Base-by-base conservation (phyloP, 2,113 vertebrate species). In the Psilopsiagon aurifrons region DNA sequence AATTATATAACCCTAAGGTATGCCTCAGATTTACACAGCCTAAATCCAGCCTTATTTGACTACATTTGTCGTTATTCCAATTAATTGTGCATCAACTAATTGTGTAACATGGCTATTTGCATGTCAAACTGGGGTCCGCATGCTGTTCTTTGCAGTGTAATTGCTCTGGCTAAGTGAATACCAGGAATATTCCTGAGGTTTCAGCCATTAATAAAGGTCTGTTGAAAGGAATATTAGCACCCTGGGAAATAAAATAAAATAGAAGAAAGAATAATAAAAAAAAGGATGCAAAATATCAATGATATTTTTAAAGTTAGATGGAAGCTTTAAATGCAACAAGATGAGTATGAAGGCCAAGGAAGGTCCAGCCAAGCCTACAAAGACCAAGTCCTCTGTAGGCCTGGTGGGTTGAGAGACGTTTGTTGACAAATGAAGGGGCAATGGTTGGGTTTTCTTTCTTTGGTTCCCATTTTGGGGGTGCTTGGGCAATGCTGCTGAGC, bases 81-180 rank as follows among this genome's bases (percentile, higher is more conserved):
- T 94, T 97, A 97, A 98, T 97, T 98, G 86, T 94, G 92, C 96
- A 95, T 97, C 97, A 96, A 93, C 91, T 97, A 96, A 98, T 97
- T 97, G 92, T 60, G 70, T 95, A 97, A 97, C 93, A 76, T 33
- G 92, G 95, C 92, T 97, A 97, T 97, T 97, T 98, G 96, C 96
- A 97, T 94, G 95, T 96, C 88, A 95, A 73, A 67, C 94, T 43
- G 11, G 95, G 96, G 88, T 95, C 86, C 88, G 86, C 95, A 95
- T 84, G 96, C 95, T 97, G 95, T 89, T 94, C 93, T 95, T 96
- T 95, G 94, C 76, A 92, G 81, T 94, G 88, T 97, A 97, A 96
- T 97, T 96, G 93, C 88, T 97, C 92, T 86, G 95, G 51, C 81
- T 97, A 98, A 98, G 96, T 96, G 96, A 98, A 97, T 97, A 97